A percentile compares a stretch with the other conserved stretches of the same genome.
Conservation (phyloP, 2,797 vertebrate species). For the Leptatherina wallacei region DNA sequence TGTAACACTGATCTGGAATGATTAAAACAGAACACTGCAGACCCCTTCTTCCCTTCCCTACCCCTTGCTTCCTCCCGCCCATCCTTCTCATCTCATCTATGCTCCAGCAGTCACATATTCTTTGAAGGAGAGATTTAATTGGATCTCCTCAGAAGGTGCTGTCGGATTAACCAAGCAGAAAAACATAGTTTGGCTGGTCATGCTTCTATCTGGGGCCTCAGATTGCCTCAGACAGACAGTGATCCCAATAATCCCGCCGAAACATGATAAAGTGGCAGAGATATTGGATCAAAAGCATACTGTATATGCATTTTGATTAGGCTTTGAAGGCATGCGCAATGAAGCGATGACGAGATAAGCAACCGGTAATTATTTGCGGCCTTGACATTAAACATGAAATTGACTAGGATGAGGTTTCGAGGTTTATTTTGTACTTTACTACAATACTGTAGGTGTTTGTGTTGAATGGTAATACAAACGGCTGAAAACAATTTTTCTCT, state of each 20-base stretch:
- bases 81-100: slow-evolving; percentile 72
- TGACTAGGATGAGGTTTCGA: slow-evolving; percentile 34
- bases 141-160: slow-evolving; percentile 84
- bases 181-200: slow-evolving; percentile 81
- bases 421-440: slow-evolving; percentile 1
- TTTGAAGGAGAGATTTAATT: slow-evolving; percentile 86
- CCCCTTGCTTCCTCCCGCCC: slow-evolving; percentile 29
- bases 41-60: slow-evolving; percentile 28
- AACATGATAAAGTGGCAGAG: slow-evolving; percentile 68
- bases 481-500: neutral
- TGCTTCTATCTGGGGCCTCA: slow-evolving; percentile 72
- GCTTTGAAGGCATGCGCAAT: slow-evolving; percentile 62
- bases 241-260: slow-evolving; percentile 76
- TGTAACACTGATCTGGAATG: slow-evolving; percentile 75
- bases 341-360: slow-evolving; percentile 61
- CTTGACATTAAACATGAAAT: slow-evolving; percentile 46
- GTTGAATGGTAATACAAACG: neutral
- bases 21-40: slow-evolving; percentile 76
- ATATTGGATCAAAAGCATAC: slow-evolving; percentile 73
- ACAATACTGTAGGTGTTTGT: neutral
- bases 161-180: slow-evolving; percentile 86
- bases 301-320: slow-evolving; percentile 62
- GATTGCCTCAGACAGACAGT: slow-evolving; percentile 81
- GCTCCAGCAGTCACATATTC: slow-evolving; percentile 78
- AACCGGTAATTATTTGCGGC: slow-evolving; percentile 56